Conservation (phyloP, 2,113 vertebrate genomes). For the Delphinus delphis region DNA sequence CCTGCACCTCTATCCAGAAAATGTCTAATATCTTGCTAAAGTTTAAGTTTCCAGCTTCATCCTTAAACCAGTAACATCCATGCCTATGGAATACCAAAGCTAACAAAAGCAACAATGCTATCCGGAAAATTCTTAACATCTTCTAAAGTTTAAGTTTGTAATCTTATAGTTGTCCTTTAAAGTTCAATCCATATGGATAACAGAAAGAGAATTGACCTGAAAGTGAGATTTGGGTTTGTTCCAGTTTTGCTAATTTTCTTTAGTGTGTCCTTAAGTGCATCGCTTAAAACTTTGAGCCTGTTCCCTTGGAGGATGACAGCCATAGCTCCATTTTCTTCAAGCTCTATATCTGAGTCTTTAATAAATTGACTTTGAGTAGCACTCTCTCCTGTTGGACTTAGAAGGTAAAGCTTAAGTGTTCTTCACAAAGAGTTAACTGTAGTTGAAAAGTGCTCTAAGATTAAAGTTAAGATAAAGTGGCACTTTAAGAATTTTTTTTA, state of each 20-base stretch:
- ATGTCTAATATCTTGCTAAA: conserved; percentile 4
- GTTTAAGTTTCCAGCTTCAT: neutral
- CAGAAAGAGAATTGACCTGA: conserved; percentile 2
- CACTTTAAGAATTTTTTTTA: neutral
- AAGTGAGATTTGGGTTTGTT: neutral
- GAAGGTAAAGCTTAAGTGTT: conserved; percentile 31
- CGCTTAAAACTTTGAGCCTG: conserved; percentile 7
- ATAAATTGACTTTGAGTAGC: conserved; percentile 33
- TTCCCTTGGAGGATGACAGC: neutral
- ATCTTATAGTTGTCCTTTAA: neutral
- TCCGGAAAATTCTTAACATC: neutral
- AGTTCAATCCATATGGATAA: neutral
- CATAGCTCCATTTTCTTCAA: conserved; percentile 12
- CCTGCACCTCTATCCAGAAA: neutral
- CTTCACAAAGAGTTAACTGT: conserved; percentile 40
- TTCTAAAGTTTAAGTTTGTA: neutral
- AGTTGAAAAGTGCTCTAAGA: conserved; percentile 36
- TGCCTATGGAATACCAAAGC: neutral
- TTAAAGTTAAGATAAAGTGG: conserved; percentile 33
- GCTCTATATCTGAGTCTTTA: neutral
- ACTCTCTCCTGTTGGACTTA: neutral
- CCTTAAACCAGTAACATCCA: neutral
- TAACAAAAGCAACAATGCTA: neutral
- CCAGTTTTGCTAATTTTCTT: conserved; percentile 4
- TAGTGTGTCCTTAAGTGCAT: neutral